Evolutionary conservation across 1,140 invertebrate species (phyloP), one percentile per base, ranked within the genome.

Genomic region (Cotesia glomerata): DNA sequence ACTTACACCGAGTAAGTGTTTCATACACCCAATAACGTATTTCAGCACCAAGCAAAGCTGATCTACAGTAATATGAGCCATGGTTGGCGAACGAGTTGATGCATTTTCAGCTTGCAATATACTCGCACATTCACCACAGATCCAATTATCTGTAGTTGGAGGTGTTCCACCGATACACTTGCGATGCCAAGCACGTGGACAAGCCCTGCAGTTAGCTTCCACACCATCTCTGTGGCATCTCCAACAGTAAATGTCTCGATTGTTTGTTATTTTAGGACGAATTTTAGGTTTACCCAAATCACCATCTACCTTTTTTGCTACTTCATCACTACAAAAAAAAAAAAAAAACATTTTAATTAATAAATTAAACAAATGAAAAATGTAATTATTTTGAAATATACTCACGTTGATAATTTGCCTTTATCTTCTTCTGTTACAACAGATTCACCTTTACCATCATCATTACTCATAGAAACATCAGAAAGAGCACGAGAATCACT

Each of bases 91-190:
- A 77, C 92, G 90, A 76, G 80, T 91, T 76, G 93, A 93, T 63
- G 90, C 91, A 85, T 91, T 94, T 84, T 95, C 95, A 18, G 94
- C 93, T 81, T 91, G 90, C 77, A 96, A 88, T 65, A 95, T 91
- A 54, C 90, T 87, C 74, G 92, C 88, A 85, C 96, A 98, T 84
- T 98, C 96, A 0, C 93, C 92, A 82, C 96, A 98, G 49, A 95
- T 90, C 95, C 95, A 97, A 61, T 91, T 89, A 18, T 90, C 85
- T 9, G 54, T 58, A 35, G 86, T 81, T 61, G 84, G 86, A 4
- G 90, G 85, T 18, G 88, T 84, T 26, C 88, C 85, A 7, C 89
- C 90, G 71, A 90, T 89, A 86, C 96, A 98, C 79, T 91, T 93
- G 3, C 89, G 87, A 86, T 98, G 96, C 86, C 91, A 97, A 0